Conservation (phyloP, 1,140 invertebrate genomes). For the Maniola jurtina region DNA sequence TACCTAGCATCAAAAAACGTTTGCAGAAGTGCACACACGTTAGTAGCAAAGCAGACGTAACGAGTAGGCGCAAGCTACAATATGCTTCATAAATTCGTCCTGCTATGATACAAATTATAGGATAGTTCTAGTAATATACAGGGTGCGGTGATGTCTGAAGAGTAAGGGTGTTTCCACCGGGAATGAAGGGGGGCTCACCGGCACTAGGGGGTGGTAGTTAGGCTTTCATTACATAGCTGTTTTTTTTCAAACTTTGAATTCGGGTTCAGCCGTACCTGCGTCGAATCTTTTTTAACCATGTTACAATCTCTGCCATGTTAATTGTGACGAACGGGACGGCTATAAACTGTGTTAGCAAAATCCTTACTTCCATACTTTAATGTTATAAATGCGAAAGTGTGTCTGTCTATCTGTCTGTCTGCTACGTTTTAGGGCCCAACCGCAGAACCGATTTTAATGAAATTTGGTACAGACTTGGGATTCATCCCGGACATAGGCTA, state of each 20-base stretch:
- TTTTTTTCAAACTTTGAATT: conserved; percentile 32
- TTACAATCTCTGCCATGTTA: background rate
- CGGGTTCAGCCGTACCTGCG: conserved; percentile 16
- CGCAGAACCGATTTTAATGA: too few species aligned
- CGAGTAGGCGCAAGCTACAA: background rate
- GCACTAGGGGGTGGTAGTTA: conserved; percentile 32
- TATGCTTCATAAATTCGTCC: conserved; percentile 9
- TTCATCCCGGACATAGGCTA: too few species aligned
- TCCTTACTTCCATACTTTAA: background rate
- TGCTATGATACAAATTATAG: conserved; percentile 29
- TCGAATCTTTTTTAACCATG: conserved; percentile 13
- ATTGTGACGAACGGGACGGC: background rate
- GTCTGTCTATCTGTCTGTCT: too few species aligned
- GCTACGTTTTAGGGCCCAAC: too few species aligned
- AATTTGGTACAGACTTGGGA: too few species aligned
- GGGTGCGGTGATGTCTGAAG: conserved; percentile 33
- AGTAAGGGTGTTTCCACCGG: conserved; percentile 29
- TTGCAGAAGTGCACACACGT: too few species aligned
- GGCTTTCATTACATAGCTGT: conserved; percentile 33
- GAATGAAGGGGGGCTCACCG: conserved; percentile 21
- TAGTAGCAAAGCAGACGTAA: too few species aligned
- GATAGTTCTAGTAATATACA: conserved; percentile 30
- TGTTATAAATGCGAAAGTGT: too few species aligned
- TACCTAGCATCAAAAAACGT: too few species aligned
- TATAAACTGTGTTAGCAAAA: background rate